phyloP scores from a whole-genome alignment of 2,113 vertebrate genomes.

The Hippolais icterina region DNA sequence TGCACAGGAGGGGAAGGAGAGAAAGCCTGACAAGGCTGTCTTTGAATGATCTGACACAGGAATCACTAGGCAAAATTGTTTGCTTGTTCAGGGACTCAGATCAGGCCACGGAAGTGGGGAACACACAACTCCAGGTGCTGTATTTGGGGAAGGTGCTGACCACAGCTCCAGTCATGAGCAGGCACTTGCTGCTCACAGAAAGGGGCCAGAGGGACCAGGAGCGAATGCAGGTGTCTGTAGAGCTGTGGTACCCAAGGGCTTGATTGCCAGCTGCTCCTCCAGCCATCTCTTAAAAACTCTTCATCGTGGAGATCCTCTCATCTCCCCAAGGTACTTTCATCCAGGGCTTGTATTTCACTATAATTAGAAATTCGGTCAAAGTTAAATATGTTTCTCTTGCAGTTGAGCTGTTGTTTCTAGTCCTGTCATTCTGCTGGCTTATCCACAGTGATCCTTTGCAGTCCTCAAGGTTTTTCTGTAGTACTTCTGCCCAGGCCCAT shows the following conservation, averaged over 20 bases:
- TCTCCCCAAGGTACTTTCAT: not conserved
- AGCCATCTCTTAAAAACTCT: not conserved
- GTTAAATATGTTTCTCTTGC: not conserved
- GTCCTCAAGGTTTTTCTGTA: not conserved
- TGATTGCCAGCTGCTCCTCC: not conserved
- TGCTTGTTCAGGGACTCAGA: not conserved
- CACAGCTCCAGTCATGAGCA: not conserved
- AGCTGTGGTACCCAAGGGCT: not conserved
- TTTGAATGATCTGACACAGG: not conserved
- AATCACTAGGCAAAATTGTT: not conserved
- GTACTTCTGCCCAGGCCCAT: not conserved
- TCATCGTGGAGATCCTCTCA: not conserved
- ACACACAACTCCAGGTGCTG: not conserved
- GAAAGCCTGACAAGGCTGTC: not conserved
- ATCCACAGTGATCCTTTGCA: not conserved
- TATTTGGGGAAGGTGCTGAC: not conserved
- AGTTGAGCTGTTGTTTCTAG: not conserved
- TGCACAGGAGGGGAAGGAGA: not conserved
- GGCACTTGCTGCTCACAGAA: not conserved
- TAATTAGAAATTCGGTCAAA: not conserved
- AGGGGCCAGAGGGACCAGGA: not conserved
- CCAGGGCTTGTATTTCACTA: not conserved
- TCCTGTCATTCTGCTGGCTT: not conserved
- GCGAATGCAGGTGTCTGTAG: accelerated
- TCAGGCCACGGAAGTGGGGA: not conserved